phyloP scores from a whole-genome alignment of 37 sponge, comb jelly and placozoan species.

The Axinella damicornis region DNA sequence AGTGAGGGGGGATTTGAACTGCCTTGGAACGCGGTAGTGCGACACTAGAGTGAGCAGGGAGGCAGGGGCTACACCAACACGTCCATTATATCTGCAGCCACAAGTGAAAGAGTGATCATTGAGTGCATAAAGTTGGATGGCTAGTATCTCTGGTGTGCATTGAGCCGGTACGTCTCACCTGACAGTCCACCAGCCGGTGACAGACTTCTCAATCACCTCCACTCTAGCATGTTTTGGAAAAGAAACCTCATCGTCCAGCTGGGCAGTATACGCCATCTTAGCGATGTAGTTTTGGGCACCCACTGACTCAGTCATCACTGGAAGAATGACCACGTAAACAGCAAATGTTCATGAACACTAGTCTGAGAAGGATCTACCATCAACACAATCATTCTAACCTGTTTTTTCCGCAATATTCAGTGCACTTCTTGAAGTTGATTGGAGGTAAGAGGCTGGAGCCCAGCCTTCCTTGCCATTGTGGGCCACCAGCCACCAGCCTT shows the following conservation, averaged over 20 bases:
- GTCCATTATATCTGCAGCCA: conserved; percentile 17
- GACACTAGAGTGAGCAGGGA: conserved; percentile 22
- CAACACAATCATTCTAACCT: too few relatives aligned
- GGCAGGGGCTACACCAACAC: conserved; percentile 52
- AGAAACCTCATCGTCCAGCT: conserved; percentile 55
- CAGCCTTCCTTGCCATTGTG: conserved; percentile 55
- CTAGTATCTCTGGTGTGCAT: too few relatives aligned
- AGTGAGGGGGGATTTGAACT: background rate
- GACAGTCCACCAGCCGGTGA: conserved; percentile 80
- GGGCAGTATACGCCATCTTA: conserved; percentile 25
- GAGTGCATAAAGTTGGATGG: too few relatives aligned
- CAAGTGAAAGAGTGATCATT: too few relatives aligned
- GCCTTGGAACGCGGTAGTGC: background rate
- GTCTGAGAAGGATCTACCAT: too few relatives aligned
- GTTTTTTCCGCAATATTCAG: too few relatives aligned
- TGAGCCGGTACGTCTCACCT: conserved; percentile 18
- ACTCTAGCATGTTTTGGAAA: conserved; percentile 44
- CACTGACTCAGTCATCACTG: too few relatives aligned
- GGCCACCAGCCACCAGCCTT: conserved; percentile 85
- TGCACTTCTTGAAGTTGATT: conserved; percentile 10
- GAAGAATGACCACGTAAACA: too few relatives aligned
- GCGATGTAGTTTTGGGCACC: conserved; percentile 8
- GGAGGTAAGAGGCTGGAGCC: conserved; percentile 71
- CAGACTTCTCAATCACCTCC: conserved; percentile 59
- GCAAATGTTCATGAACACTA: too few relatives aligned